Conservation (phyloP, 2,888 invertebrate species). For the Bombyx huttoni region DNA sequence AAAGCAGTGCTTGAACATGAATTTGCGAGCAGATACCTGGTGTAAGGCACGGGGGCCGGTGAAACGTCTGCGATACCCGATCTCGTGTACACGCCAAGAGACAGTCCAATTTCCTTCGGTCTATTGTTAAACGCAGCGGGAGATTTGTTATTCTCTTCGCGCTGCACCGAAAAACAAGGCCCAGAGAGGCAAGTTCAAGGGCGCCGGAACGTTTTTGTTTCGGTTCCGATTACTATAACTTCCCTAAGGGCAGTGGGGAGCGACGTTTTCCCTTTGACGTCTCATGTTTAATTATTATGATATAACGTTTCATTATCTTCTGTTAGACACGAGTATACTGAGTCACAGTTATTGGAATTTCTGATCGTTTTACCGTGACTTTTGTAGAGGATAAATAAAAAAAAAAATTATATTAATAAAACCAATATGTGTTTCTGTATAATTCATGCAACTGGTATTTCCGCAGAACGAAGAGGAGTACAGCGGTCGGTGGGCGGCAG, state of each 20-base stretch:
- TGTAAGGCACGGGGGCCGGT: no score
- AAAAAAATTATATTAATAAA: no score
- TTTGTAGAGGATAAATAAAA: no score
- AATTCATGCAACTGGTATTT: neutral
- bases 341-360: no score
- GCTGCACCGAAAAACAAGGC: neutral
- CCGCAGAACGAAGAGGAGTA: conserved; percentile 26
- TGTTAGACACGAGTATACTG: no score
- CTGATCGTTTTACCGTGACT: no score
- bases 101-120: neutral
- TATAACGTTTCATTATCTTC: no score
- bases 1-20: no score
- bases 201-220: neutral
- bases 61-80: neutral
- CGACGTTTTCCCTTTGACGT: neutral
- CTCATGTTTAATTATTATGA: neutral
- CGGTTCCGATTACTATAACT: neutral
- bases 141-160: neutral
- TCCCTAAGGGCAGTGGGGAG: neutral
- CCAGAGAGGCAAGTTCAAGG: neutral
- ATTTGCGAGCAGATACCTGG: no score
- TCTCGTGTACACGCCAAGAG: neutral
- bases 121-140: neutral
- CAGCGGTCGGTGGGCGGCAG: conserved; percentile 59
- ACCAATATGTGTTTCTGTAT: neutral